Conservation (phyloP, 2,113 vertebrate genomes). For the Leucopsar rothschildi region DNA sequence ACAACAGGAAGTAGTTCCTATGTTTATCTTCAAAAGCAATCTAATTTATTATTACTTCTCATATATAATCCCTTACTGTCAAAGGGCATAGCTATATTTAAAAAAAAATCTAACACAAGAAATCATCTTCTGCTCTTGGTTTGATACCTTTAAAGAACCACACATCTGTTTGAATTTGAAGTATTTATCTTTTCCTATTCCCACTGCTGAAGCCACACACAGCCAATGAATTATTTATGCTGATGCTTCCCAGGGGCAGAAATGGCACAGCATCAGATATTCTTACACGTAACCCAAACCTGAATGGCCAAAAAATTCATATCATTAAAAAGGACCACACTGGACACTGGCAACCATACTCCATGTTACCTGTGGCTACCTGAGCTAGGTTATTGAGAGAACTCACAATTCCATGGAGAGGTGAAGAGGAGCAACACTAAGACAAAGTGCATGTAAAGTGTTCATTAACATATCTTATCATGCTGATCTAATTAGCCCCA, state of each 20-base stretch:
- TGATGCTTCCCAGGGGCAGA: constrained; percentile 11
- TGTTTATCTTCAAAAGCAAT: neutral
- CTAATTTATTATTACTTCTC: neutral
- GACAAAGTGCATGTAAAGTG: neutral
- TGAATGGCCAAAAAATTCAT: neutral
- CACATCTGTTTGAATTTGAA: neutral
- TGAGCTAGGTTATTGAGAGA: neutral
- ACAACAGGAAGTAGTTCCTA: neutral
- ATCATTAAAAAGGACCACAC: neutral
- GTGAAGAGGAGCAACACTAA: neutral
- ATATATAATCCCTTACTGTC: neutral
- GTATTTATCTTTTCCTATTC: neutral
- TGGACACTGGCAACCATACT: neutral
- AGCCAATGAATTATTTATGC: constrained; percentile 46
- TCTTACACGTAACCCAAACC: constrained; percentile 14
- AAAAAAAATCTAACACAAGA: neutral
- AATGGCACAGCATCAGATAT: constrained; percentile 20
- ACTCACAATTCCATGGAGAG: neutral
- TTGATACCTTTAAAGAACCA: neutral
- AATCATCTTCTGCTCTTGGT: neutral
- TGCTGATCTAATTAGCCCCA: neutral
- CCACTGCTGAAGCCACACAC: neutral
- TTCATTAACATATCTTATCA: neutral
- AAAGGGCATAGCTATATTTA: neutral
- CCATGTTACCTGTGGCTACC: neutral